phyloP scores from a whole-genome alignment of 2,888 invertebrate species.

The Xestia rhomboidea region DNA sequence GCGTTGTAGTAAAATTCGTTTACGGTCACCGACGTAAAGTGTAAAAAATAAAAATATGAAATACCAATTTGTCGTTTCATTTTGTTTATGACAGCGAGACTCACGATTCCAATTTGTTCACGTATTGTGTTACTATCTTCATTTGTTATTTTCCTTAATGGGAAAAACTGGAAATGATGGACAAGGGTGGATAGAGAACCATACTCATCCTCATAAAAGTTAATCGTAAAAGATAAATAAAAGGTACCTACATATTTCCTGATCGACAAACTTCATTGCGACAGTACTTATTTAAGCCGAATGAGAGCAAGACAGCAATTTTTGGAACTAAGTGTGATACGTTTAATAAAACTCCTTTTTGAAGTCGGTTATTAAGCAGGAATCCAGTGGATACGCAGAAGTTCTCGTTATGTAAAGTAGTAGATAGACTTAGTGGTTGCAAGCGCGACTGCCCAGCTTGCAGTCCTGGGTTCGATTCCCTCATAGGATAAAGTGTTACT shows the following conservation, averaged over 20 bases:
- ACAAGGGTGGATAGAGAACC: background rate
- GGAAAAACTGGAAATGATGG: background rate
- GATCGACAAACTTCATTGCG: background rate
- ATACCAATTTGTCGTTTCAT: constrained; percentile 86
- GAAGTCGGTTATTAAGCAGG: too few relatives aligned
- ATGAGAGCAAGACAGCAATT: background rate
- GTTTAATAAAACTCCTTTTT: background rate
- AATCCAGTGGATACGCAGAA: background rate
- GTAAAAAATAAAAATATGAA: constrained; percentile 90
- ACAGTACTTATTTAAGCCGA: background rate
- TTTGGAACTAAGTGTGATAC: background rate
- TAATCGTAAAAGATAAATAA: background rate
- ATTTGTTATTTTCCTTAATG: constrained; percentile 18
- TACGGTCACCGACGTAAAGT: constrained; percentile 90
- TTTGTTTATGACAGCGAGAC: constrained; percentile 58
- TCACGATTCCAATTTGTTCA: constrained; percentile 34
- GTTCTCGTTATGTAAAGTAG: background rate
- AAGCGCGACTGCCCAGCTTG: background rate
- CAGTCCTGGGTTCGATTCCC: background rate
- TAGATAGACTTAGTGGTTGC: background rate
- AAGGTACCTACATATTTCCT: background rate
- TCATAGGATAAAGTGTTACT: background rate
- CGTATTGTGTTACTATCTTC: constrained; percentile 28
- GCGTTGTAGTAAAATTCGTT: constrained; percentile 90
- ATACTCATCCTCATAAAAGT: background rate